phyloP scores from a whole-genome alignment of 1,140 invertebrate species.

The Habropoda laboriosa region DNA sequence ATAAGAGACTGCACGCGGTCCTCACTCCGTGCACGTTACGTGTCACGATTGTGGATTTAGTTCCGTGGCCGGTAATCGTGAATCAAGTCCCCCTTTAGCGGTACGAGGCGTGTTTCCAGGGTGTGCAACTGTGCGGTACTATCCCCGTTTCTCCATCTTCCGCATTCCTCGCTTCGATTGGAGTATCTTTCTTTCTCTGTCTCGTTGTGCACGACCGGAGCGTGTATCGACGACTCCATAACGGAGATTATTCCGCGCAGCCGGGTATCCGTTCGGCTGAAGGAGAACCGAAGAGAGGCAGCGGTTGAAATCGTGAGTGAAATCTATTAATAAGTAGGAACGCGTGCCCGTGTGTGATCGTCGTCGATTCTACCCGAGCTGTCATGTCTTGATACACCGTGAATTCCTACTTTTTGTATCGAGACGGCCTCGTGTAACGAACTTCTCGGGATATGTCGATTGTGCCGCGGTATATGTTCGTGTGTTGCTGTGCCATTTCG shows the following conservation, averaged over 20 bases:
- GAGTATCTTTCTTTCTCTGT: conserved; percentile 11
- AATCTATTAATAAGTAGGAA: conserved; percentile 38
- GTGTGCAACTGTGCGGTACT: conserved; percentile 41
- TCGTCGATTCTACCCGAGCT: not conserved
- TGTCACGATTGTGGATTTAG: not conserved
- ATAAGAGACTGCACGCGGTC: conserved; percentile 30
- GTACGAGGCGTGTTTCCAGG: conserved; percentile 41
- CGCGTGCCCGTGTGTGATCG: not conserved
- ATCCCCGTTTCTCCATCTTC: conserved; percentile 42
- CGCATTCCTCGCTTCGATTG: conserved; percentile 55
- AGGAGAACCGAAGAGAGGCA: not conserved
- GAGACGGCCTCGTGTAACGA: not conserved
- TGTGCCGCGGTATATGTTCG: too few relatives aligned
- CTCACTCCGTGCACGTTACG: not conserved
- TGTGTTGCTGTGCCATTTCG: not conserved
- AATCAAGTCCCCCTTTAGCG: not conserved
- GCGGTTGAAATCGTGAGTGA: conserved; percentile 40
- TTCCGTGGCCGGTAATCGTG: not conserved
- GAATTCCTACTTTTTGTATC: not conserved
- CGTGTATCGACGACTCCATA: conserved; percentile 24
- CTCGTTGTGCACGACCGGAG: conserved; percentile 20
- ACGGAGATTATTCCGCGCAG: not conserved
- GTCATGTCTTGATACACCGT: not conserved
- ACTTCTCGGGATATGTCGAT: not conserved
- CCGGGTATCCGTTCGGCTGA: not conserved